phyloP scores from a whole-genome alignment of 2,888 invertebrate genomes.

The Prosapia bicincta region DNA sequence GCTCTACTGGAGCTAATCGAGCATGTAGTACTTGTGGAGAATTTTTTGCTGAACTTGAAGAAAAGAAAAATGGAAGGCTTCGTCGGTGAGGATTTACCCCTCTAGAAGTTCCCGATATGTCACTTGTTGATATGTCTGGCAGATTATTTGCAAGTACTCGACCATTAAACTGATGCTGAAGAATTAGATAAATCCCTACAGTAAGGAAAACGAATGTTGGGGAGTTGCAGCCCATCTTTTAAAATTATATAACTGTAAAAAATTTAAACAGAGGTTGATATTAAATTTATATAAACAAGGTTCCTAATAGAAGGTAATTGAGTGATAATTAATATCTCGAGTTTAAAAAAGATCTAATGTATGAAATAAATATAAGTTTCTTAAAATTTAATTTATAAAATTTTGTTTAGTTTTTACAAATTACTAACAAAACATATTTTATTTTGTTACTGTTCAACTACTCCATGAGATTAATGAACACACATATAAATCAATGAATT shows the following conservation, averaged over 20 bases:
- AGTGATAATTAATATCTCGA: no score
- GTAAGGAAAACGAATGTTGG: constrained; percentile 26
- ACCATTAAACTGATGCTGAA: constrained; percentile 5
- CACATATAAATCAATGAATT: no score
- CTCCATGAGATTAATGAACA: no score
- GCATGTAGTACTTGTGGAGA: constrained; percentile 7
- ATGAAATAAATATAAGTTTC: no score
- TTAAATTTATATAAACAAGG: no score
- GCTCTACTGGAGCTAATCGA: constrained; percentile 7
- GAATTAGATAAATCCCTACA: constrained; percentile 27
- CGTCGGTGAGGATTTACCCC: not conserved
- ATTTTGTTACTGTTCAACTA: no score
- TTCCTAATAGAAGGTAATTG: no score
- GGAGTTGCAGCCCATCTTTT: constrained; percentile 25
- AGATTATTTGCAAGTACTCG: not conserved
- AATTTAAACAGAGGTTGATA: no score
- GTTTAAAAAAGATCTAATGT: no score
- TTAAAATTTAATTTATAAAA: no score
- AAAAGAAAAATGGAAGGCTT: constrained; percentile 6
- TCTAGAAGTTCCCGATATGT: not conserved
- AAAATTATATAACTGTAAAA: not conserved
- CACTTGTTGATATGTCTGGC: not conserved
- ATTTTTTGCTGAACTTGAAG: not conserved
- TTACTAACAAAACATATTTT: no score
- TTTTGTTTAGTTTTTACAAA: no score